Conservation (phyloP, 2,888 invertebrate species). For the Cerastis leucographa region DNA sequence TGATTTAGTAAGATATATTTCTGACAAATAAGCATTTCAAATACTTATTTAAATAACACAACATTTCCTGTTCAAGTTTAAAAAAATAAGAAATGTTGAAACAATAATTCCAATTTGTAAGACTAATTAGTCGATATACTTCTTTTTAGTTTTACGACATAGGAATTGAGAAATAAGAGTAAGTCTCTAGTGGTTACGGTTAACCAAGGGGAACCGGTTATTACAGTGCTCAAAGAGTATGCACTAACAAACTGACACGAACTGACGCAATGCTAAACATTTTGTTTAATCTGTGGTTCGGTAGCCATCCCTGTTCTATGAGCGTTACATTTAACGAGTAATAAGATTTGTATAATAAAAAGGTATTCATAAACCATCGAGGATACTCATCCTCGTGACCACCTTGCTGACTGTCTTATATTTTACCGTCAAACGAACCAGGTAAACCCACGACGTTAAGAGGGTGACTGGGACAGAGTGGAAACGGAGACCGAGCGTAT, state of each 20-base stretch:
- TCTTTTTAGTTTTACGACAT: constrained; percentile 37
- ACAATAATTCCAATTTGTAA: constrained; percentile 41
- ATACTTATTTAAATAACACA: constrained; percentile 6
- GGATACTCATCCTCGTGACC: not conserved
- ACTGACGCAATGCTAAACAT: constrained; percentile 15
- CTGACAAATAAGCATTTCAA: constrained; percentile 9
- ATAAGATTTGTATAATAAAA: not conserved
- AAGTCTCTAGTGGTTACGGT: constrained; percentile 7
- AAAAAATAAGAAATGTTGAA: constrained; percentile 18
- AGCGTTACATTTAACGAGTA: not conserved
- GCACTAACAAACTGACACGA: constrained; percentile 10
- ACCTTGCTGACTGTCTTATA: not conserved
- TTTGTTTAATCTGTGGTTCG: not conserved
- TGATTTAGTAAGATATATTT: not conserved
- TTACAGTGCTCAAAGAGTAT: constrained; percentile 35
- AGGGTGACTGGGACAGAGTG: not conserved
- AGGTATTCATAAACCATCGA: not conserved
- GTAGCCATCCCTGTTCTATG: not conserved
- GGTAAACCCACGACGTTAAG: not conserved
- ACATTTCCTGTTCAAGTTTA: constrained; percentile 1
- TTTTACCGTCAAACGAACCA: not conserved
- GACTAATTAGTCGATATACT: constrained; percentile 43
- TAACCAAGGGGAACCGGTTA: constrained; percentile 42
- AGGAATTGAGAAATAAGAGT: constrained; percentile 34
- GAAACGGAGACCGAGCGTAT: not conserved